These are phyloP conservation scores for Sphaeridia pumilis DNA, from an alignment of 2,888 invertebrate species.

Conservation along the genomic window DNA sequence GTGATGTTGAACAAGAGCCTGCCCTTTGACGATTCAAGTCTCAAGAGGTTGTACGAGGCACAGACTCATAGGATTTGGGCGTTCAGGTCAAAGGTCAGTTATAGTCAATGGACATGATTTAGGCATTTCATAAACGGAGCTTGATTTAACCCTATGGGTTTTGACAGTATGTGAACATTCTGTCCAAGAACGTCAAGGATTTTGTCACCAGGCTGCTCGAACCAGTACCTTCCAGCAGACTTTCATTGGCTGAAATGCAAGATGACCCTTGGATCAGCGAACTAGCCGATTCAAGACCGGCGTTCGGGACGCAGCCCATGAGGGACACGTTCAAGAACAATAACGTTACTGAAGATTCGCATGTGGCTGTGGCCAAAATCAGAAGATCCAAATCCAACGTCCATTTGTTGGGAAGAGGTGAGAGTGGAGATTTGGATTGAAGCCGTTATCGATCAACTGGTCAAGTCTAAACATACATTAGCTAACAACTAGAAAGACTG, in stretches of 20 bases:
- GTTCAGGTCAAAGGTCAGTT: slow-evolving; percentile 50
- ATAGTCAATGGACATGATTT: neutral
- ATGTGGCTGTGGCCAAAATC: neutral
- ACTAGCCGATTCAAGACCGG: neutral
- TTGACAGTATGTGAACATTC: slow-evolving; percentile 23
- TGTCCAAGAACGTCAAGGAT: slow-evolving; percentile 23
- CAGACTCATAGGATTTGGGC: slow-evolving; percentile 56
- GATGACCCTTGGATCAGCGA: slow-evolving; percentile 26
- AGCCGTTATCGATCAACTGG: no score
- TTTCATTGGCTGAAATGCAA: slow-evolving; percentile 19
- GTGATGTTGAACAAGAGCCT: slow-evolving; percentile 71
- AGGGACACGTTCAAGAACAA: neutral
- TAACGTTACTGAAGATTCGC: neutral
- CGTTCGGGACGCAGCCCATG: neutral
- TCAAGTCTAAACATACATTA: no score
- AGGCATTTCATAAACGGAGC: neutral
- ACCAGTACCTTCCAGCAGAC: slow-evolving; percentile 22
- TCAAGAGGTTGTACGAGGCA: slow-evolving; percentile 56
- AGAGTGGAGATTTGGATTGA: no score
- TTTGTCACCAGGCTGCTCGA: slow-evolving; percentile 26
- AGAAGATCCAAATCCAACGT: neutral
- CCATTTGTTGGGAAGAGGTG: no score
- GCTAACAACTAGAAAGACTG: no score
- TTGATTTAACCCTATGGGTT: neutral
- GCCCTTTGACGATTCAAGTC: slow-evolving; percentile 68